phyloP scores from a whole-genome alignment of 1,140 invertebrate species.

The Dufourea novaeangliae region DNA sequence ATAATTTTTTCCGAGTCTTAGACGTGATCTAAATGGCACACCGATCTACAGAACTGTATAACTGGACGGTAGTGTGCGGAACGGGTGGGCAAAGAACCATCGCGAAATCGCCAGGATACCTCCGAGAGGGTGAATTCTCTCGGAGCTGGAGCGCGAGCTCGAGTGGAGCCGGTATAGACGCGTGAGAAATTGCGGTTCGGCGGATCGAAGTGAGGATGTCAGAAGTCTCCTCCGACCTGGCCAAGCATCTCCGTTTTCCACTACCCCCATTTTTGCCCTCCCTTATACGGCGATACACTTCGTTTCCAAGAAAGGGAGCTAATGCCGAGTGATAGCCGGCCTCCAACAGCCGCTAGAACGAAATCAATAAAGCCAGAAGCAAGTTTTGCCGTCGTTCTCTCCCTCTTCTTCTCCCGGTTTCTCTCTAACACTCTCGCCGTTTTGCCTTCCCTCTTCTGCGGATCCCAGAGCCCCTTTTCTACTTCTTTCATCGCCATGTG shows the following conservation, averaged over 20 bases:
- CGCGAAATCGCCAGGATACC: neutral
- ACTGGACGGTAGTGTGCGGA: neutral
- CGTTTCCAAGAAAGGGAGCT: slow-evolving; percentile 51
- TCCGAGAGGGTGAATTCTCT: neutral
- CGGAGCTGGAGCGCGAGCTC: neutral
- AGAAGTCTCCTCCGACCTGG: slow-evolving; percentile 18
- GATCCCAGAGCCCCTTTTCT: neutral
- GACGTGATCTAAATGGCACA: neutral
- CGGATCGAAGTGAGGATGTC: slow-evolving; percentile 36
- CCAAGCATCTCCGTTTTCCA: slow-evolving; percentile 25
- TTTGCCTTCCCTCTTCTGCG: slow-evolving; percentile 19
- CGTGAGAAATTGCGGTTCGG: slow-evolving; percentile 46
- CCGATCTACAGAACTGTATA: too few relatives aligned
- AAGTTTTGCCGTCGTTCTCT: slow-evolving; percentile 19
- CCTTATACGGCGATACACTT: neutral
- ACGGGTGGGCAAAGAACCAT: neutral
- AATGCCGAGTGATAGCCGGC: slow-evolving; percentile 57
- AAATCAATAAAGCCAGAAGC: slow-evolving; percentile 64
- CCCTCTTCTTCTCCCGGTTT: slow-evolving; percentile 18
- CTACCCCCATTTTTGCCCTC: neutral
- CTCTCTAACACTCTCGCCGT: neutral
- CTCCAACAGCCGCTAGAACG: slow-evolving; percentile 32
- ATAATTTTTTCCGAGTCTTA: neutral
- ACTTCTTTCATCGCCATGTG: neutral
- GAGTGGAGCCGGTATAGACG: slow-evolving; percentile 11